Evolutionary conservation across 2,797 vertebrate species (phyloP), one percentile per base, ranked within the genome.

Genomic region (Neosalanx taihuensis): DNA sequence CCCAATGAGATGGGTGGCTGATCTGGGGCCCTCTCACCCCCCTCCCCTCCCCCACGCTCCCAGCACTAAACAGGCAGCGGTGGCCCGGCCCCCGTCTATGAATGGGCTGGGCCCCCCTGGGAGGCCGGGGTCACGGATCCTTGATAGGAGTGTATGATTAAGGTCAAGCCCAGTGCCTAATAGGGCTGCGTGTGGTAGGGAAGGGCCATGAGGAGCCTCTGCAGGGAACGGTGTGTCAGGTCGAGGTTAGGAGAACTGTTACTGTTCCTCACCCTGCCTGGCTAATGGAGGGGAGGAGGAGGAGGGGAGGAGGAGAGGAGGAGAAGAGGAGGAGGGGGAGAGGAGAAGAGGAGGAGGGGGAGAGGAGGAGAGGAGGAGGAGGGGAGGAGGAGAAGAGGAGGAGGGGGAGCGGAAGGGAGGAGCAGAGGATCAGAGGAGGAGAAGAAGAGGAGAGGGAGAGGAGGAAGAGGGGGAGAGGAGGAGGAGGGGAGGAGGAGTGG

Each of bases 1-100:
- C 81, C 83, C 80, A 92, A 93, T 92, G 89, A 93, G 89, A 93
- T 92, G 91, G 89, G 91, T 92, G 89, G 83, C 81, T 88, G 88
- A 88, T 77, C 84, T 64, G 84, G 80, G 76, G 10, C 51, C 51
- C 51, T n/a, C 17, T 41, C 37, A 41, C 37, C 37, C 49, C 49
- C 61, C 69, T 49, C 46, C 57, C 29, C 37, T 85, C 87, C 83
- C 86, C 88, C 88, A 83, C 88, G 81, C 91, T 92, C 92, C 90
- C 86, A 85, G 86, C 83, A 71, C 85, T 93, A 91, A 93, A 92
- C 89, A 87, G 86, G 84, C 82, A 85, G 83, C 80, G 81, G 72
- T 83, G 83, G 82, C 84, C 85, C 81, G 80, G 82, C 35, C 85
- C 67, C 81, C 85, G 88, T 81, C 84, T 90, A 85, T 90, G 90